Evolutionary conservation across 2,888 invertebrate species (phyloP), one percentile per base, ranked within the genome.

Genomic region (Stenurella melanura): DNA sequence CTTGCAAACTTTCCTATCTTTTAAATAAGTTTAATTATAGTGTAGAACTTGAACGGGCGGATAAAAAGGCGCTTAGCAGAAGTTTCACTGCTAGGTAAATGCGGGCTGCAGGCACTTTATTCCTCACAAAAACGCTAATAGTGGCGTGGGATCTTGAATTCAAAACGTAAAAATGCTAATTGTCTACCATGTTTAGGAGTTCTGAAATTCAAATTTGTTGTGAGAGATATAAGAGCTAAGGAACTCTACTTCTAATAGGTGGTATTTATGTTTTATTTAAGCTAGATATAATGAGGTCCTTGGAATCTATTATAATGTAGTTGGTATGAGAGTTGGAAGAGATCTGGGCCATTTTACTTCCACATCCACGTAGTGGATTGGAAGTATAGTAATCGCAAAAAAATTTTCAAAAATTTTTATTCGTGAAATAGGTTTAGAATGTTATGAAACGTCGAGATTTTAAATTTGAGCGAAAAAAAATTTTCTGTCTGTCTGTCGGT

Each of bases 131-230:
- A 26, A 58, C 18, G 60, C 56, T 69, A 69, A 69, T 58, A 58
- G 58, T 34, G 69, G 70, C 70, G 70, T 60, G 60, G 70, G 70
- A 70, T 60, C 38, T 60, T 6, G n/a, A 19, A 60, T 34, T 70
- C 30, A 34, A n/a, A 18, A 64, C 64, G 17, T 61, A 50, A 70
- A 70, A 70, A 70, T 70, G 70, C 70, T 70, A 70, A 70, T 70
- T 70, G 70, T 70, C 38, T 60, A 17, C 18, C 54, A 9, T 21
- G 18, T 50, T 50, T 26, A 9, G 26, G 67, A 67, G 54, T 54
- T n/a, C 54, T 54, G 54, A 67, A 67, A 58, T 58, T 58, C 15
- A 58, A 58, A 58, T 58, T 58, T 58, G 18, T 11, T 21, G 19
- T 19, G 58, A 21, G 19, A 58, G 58, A 56, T 42, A 42, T 42